Percentiles rank a stretch among this genome's conserved stretches.
These are phyloP conservation scores for Adoxophyes honmai DNA, from an alignment of 1,140 invertebrate species.

Conservation along the genomic window DNA sequence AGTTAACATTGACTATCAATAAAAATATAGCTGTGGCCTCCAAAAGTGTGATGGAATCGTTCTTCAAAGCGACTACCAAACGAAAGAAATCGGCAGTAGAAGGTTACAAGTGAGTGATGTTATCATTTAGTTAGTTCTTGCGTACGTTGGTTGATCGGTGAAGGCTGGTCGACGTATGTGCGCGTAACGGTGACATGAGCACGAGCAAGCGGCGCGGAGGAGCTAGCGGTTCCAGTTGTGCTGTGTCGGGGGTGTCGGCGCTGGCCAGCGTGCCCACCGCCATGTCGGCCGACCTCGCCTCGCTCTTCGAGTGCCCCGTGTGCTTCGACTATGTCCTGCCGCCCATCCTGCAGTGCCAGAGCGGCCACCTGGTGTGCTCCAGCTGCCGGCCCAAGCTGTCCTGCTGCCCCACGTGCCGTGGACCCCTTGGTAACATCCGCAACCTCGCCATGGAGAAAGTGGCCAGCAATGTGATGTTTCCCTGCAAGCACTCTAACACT, in stretches of 20 bases:
- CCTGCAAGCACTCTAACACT: conserved; percentile 98
- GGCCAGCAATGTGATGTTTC: conserved; percentile 98
- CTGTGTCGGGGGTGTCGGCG: conserved; percentile 64
- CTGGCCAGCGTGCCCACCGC: conserved; percentile 75
- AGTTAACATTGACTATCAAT: conserved; percentile 9
- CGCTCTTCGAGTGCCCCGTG: conserved; percentile 99
- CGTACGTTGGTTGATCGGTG: conserved; percentile 27
- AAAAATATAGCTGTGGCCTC: conserved; percentile 13
- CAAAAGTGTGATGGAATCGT: conserved; percentile 62
- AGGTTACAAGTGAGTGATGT: conserved; percentile 63
- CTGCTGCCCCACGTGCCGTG: conserved; percentile 98
- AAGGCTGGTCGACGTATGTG: conserved; percentile 53
- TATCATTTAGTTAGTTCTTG: conserved; percentile 11
- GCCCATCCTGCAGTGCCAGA: conserved; percentile 94
- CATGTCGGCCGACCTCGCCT: conserved; percentile 92
- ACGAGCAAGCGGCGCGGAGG: conserved; percentile 71
- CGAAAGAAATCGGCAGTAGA: conserved; percentile 59
- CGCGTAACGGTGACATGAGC: conserved; percentile 73
- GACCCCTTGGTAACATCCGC: conserved; percentile 96
- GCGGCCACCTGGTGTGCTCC: conserved; percentile 93
- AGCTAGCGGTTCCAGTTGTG: conserved; percentile 73
- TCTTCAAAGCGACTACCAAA: conserved; percentile 46
- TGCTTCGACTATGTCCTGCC: conserved; percentile 99
- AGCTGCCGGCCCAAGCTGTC: conserved; percentile 97
- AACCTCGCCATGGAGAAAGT: conserved; percentile 99